A percentile compares a stretch with the other conserved stretches of the same genome.
phyloP scores from a whole-genome alignment of 2,797 vertebrate genomes.

The Miichthys miiuy region DNA sequence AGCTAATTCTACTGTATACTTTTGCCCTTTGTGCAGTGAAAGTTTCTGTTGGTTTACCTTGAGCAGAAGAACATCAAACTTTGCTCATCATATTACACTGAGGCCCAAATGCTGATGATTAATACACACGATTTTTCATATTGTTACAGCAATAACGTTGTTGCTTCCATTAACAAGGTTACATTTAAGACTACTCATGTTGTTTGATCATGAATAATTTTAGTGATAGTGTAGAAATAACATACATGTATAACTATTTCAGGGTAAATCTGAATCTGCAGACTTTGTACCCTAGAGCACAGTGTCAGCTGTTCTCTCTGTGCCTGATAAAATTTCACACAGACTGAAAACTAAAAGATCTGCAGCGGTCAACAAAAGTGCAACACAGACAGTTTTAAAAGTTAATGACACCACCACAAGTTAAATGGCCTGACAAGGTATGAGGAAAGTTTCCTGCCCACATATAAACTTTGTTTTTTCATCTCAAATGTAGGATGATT shows the following conservation, averaged over 20 bases:
- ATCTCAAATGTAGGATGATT: background rate
- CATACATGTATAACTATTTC: background rate
- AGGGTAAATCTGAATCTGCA: background rate
- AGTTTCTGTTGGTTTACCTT: background rate
- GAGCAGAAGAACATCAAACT: background rate
- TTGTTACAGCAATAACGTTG: background rate
- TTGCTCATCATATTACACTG: background rate
- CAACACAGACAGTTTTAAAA: constrained; percentile 4
- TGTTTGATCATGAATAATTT: background rate
- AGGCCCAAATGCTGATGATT: background rate
- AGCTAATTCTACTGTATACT: background rate
- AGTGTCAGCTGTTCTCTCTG: constrained; percentile 11
- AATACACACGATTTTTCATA: background rate
- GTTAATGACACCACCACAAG: background rate
- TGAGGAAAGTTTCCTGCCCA: constrained; percentile 6
- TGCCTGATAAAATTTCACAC: constrained; percentile 7
- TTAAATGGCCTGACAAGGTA: background rate
- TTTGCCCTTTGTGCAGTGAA: background rate
- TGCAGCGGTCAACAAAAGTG: constrained; percentile 19
- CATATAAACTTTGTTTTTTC: constrained; percentile 7
- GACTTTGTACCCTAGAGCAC: constrained; percentile 2
- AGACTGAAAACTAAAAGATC: constrained; percentile 8
- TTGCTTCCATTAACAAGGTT: background rate
- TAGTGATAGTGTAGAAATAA: constrained; percentile 3
- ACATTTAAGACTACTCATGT: constrained; percentile 1